These are phyloP conservation scores for Crocallis elinguaria DNA, from an alignment of 2,888 invertebrate species.

Conservation along the genomic window DNA sequence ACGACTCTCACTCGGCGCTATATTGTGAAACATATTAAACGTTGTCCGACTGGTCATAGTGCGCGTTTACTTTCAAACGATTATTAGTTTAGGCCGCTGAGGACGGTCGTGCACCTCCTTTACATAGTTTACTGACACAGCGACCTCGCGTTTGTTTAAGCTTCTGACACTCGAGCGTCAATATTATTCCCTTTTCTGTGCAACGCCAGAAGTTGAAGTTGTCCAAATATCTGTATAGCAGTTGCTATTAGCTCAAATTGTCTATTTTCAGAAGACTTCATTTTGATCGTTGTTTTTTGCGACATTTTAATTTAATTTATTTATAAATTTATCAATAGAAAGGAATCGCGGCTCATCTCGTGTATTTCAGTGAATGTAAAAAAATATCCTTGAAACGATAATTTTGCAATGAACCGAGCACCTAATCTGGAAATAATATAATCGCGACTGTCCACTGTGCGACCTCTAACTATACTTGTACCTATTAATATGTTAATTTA, in stretches of 20 bases:
- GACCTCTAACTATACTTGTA: slow-evolving; percentile 72
- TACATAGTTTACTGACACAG: slow-evolving; percentile 29
- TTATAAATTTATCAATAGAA: neutral
- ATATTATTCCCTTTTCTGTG: slow-evolving; percentile 22
- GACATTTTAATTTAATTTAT: neutral
- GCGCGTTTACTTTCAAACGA: slow-evolving; percentile 54
- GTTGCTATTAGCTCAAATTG: slow-evolving; percentile 7
- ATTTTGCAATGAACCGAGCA: slow-evolving; percentile 57
- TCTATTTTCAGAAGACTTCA: neutral
- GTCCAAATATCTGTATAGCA: neutral
- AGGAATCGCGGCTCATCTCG: slow-evolving; percentile 39
- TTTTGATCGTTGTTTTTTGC: neutral
- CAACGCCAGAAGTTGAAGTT: slow-evolving; percentile 12
- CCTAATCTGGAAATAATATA: slow-evolving; percentile 64
- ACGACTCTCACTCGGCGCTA: slow-evolving; percentile 64
- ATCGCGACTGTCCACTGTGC: slow-evolving; percentile 62
- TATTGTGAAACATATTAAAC: slow-evolving; percentile 70
- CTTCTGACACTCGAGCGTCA: slow-evolving; percentile 11
- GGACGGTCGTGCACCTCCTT: slow-evolving; percentile 27
- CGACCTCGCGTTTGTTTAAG: slow-evolving; percentile 21
- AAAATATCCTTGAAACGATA: slow-evolving; percentile 62
- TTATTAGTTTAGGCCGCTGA: slow-evolving; percentile 29
- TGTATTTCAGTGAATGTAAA: slow-evolving; percentile 37
- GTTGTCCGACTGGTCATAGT: slow-evolving; percentile 48
- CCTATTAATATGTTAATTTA: slow-evolving; percentile 73